These are phyloP conservation scores for Acanthurus tractus DNA, from an alignment of 2,797 vertebrate species.

Conservation along the genomic window DNA sequence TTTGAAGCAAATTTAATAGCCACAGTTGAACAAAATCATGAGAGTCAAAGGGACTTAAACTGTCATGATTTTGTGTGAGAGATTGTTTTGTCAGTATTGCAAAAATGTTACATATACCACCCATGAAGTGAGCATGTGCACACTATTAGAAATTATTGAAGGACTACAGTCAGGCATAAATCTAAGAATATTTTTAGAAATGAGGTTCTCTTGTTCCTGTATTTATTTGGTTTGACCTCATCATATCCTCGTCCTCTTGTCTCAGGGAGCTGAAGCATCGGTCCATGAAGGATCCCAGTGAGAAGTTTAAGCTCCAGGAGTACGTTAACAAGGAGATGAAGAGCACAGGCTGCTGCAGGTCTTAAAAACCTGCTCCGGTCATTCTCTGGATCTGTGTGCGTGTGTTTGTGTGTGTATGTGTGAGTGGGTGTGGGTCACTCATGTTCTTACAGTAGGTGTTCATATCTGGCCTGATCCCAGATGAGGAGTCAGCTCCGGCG, in stretches of 20 bases:
- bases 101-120: no score
- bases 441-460: constrained; percentile 32
- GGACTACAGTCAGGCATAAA: no score
- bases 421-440: constrained; percentile 16
- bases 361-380: constrained; percentile 58
- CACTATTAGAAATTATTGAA: no score
- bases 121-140: no score
- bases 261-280: constrained; percentile 93
- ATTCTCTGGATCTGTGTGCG: constrained; percentile 23
- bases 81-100: no score
- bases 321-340: constrained; percentile 91
- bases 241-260: constrained; percentile 4
- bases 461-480: constrained; percentile 39
- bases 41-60: no score
- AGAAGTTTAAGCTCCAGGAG: constrained; percentile 93
- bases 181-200: no score
- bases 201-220: no score
- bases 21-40: no score
- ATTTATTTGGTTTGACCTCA: no score
- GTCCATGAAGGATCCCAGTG: constrained; percentile 87
- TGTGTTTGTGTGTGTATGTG: constrained; percentile 18
- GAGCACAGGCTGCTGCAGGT: constrained; percentile 89
- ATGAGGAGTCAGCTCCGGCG: constrained; percentile 57
- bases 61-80: no score
- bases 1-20: no score